Conservation (phyloP, 1,140 invertebrate species). For the Drosophila bocki region DNA sequence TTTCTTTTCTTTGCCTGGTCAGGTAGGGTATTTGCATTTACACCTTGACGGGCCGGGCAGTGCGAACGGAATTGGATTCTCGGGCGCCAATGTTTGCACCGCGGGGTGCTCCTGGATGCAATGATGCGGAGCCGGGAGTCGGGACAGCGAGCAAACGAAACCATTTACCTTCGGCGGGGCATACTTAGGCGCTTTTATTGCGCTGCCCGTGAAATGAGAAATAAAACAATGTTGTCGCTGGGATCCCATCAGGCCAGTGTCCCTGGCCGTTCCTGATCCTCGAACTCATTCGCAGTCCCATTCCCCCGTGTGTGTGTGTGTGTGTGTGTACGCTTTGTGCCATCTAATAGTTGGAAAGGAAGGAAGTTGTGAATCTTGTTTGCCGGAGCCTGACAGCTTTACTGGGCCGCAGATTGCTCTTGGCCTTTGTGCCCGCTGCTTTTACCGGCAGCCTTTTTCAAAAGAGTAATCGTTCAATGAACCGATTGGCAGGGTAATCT, state of each 20-base stretch:
- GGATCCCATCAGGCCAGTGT: slow-evolving; percentile 30
- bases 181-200: slow-evolving; percentile 71
- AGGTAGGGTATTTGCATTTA: slow-evolving; percentile 28
- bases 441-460: slow-evolving; percentile 62
- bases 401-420: slow-evolving; percentile 55
- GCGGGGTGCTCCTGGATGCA: slow-evolving; percentile 69
- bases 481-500: slow-evolving; percentile 80
- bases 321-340: slow-evolving; percentile 7
- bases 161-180: slow-evolving; percentile 66
- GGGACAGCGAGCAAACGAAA: slow-evolving; percentile 47
- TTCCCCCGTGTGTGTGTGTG: not conserved
- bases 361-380: slow-evolving; percentile 77
- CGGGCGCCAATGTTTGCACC: slow-evolving; percentile 77
- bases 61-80: slow-evolving; percentile 34
- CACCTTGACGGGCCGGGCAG: slow-evolving; percentile 14
- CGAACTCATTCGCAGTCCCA: not conserved
- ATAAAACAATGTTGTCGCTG: slow-evolving; percentile 78
- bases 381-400: slow-evolving; percentile 59
- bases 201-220: slow-evolving; percentile 73
- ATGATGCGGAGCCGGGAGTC: slow-evolving; percentile 45
- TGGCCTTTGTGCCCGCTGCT: slow-evolving; percentile 27
- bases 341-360: slow-evolving; percentile 58
- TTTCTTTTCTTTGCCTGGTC: not conserved
- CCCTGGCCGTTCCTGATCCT: slow-evolving; percentile 1
- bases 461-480: slow-evolving; percentile 79